A percentile compares a stretch with the other conserved stretches of the same genome.
Conservation (phyloP, 2,113 vertebrate genomes). For the Channa argus region DNA sequence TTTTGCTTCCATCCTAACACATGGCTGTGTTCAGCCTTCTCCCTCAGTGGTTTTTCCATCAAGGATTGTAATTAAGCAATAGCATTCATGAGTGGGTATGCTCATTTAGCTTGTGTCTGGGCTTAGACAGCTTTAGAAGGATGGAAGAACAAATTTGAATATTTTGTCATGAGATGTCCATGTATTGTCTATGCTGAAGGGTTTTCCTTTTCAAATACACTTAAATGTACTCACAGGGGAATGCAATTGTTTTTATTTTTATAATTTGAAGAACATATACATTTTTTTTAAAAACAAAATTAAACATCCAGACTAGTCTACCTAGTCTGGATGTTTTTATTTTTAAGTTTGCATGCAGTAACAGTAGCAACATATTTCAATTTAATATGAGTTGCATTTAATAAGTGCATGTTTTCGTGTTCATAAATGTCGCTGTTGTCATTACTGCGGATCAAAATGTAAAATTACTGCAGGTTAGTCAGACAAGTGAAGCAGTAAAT, state of each 20-base stretch:
- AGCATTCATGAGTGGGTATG: slow-evolving; percentile 78
- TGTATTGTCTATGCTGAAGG: not conserved
- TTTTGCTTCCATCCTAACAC: slow-evolving; percentile 19
- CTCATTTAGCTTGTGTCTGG: slow-evolving; percentile 71
- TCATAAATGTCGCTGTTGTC: not conserved
- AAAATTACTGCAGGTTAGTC: not conserved
- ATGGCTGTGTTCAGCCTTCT: slow-evolving; percentile 42
- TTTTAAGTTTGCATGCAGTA: too few relatives aligned
- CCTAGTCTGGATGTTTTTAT: too few relatives aligned
- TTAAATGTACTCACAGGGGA: too few relatives aligned
- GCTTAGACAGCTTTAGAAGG: slow-evolving; percentile 70
- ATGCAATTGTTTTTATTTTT: not conserved
- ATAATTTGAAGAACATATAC: too few relatives aligned
- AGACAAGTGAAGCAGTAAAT: not conserved
- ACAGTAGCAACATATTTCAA: too few relatives aligned
- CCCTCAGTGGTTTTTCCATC: slow-evolving; percentile 70
- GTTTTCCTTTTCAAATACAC: not conserved
- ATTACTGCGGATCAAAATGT: slow-evolving; percentile 1
- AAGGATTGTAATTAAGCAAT: slow-evolving; percentile 79
- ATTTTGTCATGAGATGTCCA: not conserved
- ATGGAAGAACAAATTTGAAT: slow-evolving; percentile 73
- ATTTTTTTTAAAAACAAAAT: too few relatives aligned
- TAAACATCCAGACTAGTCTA: too few relatives aligned
- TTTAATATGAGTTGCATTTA: too few relatives aligned
- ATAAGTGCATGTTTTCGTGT: not conserved